Percentiles rank a stretch among this genome's conserved stretches.
These are phyloP conservation scores for Campylorhamphus procurvoides DNA, from an alignment of 2,113 vertebrate species.

Conservation along the genomic window DNA sequence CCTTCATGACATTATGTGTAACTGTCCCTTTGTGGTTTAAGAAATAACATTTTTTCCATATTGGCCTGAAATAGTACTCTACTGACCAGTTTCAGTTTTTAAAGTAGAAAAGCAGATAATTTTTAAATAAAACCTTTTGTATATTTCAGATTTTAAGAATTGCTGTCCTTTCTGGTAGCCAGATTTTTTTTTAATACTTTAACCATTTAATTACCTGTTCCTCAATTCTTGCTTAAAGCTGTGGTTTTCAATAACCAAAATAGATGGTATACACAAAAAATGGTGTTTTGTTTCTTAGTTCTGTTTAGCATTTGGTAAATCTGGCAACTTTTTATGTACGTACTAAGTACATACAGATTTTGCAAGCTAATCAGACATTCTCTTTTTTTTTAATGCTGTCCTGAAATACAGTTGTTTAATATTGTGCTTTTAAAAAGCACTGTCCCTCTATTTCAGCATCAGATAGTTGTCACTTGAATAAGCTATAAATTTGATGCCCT, in stretches of 20 bases:
- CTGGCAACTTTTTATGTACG: neutral
- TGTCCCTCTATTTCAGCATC: neutral
- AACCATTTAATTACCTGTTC: neutral
- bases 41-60: constrained; percentile 43
- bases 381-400: neutral
- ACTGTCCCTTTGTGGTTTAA: constrained; percentile 49
- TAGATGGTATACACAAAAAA: neutral
- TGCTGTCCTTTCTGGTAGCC: neutral
- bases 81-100: constrained; percentile 14
- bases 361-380: neutral
- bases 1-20: neutral
- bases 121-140: neutral
- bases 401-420: neutral
- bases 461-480: neutral
- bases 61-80: constrained; percentile 11
- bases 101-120: constrained; percentile 8
- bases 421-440: neutral
- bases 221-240: neutral
- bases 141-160: neutral
- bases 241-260: neutral
- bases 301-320: neutral
- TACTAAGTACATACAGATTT: neutral
- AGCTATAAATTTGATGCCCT: neutral
- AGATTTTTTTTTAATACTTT: neutral
- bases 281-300: neutral